Base-by-base conservation (phyloP, 1,140 invertebrate species). In the Drosophila oshimai region DNA sequence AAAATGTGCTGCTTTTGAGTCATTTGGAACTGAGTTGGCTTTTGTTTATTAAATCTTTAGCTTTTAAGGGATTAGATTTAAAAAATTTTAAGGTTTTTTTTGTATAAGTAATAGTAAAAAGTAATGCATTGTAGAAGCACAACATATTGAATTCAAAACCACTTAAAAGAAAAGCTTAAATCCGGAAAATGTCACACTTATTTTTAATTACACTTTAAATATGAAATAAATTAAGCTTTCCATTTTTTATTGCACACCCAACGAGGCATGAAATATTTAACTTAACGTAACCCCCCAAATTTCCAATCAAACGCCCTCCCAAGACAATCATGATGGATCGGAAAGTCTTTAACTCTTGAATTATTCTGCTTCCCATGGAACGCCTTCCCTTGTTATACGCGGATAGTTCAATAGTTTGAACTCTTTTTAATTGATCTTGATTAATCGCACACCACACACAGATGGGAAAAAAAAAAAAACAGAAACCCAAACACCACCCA, bases 341-440 rank as follows among this genome's bases (percentile, higher is more conserved):
- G 17, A 46, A 64, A 50, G 58, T 13, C 61, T 62, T 64, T 65
- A 64, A 31, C 57, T 64, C 49, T 64, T 20, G 54, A 47, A 50
- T 49, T 39, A 67, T 41, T 67, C 37, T 13, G 64, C 31, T 70
- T 70, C 57, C 53, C 71, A 81, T 69, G 74, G 47, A 77, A 58
- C 68, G 68, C 50, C 80, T 77, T 76, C 61, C 50, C 80, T 77
- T 76, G 58, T 71, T 47, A 36, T 44, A 44, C 42, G 71, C 64
- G 51, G 42, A 67, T 78, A 68, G 79, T 84, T 84, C 75, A 84
- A 84, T 86, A 80, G 65, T 84, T 73, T 84, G 80, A 84, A 84
- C 79, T 84, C 79, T 86, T 75, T 84, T 84, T 84, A 84, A 84
- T 84, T 84, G 80, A 84, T 80, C 80, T 84, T 84, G 79, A 84